phyloP scores from a whole-genome alignment of 1,140 invertebrate genomes.

The Venustaconcha ellipsiformis region DNA sequence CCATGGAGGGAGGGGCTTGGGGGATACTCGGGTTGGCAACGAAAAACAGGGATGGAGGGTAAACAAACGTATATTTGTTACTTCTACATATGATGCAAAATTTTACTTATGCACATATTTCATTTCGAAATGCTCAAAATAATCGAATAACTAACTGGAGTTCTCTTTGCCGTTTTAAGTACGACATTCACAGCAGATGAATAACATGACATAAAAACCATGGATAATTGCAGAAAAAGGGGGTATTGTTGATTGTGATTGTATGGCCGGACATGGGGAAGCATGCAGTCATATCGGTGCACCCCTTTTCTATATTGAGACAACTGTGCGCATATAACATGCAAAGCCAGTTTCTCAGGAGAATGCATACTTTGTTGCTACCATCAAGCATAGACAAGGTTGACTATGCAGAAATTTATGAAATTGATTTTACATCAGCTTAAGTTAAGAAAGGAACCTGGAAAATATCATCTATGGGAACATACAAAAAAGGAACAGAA shows the following conservation, averaged over 20 bases:
- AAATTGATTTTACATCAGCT: constrained; percentile 41
- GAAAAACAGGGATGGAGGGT: no score
- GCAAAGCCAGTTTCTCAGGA: constrained; percentile 36
- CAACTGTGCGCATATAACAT: constrained; percentile 25
- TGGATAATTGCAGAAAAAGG: constrained; percentile 35
- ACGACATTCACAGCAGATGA: constrained; percentile 34
- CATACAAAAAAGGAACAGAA: neutral
- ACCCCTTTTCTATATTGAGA: constrained; percentile 32
- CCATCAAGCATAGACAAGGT: no score
- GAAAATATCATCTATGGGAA: constrained; percentile 6
- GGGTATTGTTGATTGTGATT: constrained; percentile 43
- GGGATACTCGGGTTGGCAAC: no score
- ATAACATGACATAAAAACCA: constrained; percentile 24
- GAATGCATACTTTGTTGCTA: constrained; percentile 41
- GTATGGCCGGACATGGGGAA: constrained; percentile 50
- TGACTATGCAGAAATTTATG: constrained; percentile 7
- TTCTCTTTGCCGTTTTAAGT: no score
- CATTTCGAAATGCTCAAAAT: no score
- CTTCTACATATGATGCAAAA: no score
- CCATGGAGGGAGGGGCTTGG: no score
- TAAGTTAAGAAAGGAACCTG: constrained; percentile 14
- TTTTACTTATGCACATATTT: no score
- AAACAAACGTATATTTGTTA: no score
- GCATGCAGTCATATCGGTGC: constrained; percentile 45
- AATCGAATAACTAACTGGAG: no score